Evolutionary conservation across 2,888 invertebrate species (phyloP).

Genomic region (Dyspetes luteomarginatus): DNA sequence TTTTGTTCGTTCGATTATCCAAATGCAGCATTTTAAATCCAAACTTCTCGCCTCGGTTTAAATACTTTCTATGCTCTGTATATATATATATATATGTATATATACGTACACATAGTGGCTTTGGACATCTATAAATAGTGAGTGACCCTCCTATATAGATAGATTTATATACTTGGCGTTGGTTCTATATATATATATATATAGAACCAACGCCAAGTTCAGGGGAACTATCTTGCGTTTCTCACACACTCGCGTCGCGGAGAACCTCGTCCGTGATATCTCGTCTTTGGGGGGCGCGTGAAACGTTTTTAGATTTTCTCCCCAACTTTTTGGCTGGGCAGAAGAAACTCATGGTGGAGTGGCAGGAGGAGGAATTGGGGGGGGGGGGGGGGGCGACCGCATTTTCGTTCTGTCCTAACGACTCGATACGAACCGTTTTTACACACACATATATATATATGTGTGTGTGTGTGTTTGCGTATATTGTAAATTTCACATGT

Average conservation of each 20-base stretch:
- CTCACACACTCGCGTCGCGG: too few species aligned
- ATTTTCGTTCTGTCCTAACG: slow-evolving; percentile 6
- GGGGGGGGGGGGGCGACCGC: slow-evolving; percentile 11
- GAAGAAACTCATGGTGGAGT: not conserved
- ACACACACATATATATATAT: not conserved
- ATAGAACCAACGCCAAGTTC: slow-evolving; percentile 60
- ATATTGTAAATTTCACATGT: too few species aligned
- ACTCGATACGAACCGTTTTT: not conserved
- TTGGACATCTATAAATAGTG: slow-evolving; percentile 59
- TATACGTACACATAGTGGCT: slow-evolving; percentile 28
- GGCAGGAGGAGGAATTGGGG: not conserved
- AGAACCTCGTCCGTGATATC: not conserved
- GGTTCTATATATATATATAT: not conserved
- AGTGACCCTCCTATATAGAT: slow-evolving; percentile 25
- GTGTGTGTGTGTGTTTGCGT: slow-evolving; percentile 10
- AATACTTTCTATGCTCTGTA: not conserved
- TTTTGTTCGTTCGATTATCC: not conserved
- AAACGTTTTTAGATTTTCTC: slow-evolving; percentile 66
- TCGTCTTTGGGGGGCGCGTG: slow-evolving; percentile 49
- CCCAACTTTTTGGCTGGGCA: slow-evolving; percentile 40
- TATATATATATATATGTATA: not conserved
- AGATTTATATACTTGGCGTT: not conserved
- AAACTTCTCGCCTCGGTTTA: not conserved
- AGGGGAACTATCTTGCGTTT: slow-evolving; percentile 56
- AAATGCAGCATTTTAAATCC: slow-evolving; percentile 2